Evolutionary conservation across 2,888 invertebrate genomes (phyloP), one percentile per base, ranked within the genome.

Genomic region (Campoplex capitator): DNA sequence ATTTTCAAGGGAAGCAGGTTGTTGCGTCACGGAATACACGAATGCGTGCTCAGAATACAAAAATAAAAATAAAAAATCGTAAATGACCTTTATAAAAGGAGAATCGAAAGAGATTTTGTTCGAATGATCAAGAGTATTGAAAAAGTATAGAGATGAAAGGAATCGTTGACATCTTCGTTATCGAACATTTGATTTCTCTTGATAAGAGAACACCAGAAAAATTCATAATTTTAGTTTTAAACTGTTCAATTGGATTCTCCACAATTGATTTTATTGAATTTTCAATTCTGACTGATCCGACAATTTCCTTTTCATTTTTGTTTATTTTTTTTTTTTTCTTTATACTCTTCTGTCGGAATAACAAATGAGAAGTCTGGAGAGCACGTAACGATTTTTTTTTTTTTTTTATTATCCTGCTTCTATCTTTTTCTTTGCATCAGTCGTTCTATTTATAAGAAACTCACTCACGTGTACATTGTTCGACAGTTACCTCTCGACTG

Each of bases 371-470:
- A 3, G 28, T 2, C 7, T 16, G 18, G 9, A 77, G 35, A 68
- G 16, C 67, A 86, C 38, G 75, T 56, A 76, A 62, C 32, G 11
- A 18, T 23, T 23, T 23, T 23, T 23, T 23, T 23, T 23, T 23
- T 23, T 23, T 23, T 23, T 13, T 23, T 51, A n/a, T 48, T 7
- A 79, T 75, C 54, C 75, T 71, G 51, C 45, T 42, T 11, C 58
- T n/a, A 82, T n/a, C 70, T 18, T 48, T 35, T 68, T 28, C 45
- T 32, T 74, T 13, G 56, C 70, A 56, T 6, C 23, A 23, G 6
- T 79, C 73, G 48, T 73, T 45, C 58, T 56, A 71, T 81, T 81
- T 84, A 86, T 81, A 88, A 86, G 84, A 74, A 86, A 70, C 56
- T 78, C 70, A 71, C 54, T 73, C 78, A 48, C 88, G n/a, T 23